A percentile compares a stretch with the other conserved stretches of the same genome.
Evolutionary conservation across 1,140 invertebrate genomes (phyloP).

Genomic region (Plectrocnemia conspersa): DNA sequence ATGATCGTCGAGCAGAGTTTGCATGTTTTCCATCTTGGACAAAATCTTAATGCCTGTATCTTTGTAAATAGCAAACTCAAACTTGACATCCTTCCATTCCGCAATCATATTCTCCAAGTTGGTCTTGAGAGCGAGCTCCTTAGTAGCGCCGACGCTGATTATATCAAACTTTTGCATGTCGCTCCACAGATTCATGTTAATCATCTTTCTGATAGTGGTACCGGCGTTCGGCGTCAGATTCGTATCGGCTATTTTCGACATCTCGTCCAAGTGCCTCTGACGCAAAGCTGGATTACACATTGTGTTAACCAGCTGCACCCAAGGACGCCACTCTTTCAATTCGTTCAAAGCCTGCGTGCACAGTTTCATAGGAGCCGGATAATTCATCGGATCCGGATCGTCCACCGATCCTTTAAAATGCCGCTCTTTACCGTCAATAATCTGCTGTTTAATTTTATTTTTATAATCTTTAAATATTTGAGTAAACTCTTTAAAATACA

Average conservation of each 20-base stretch:
- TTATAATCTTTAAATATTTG: conserved; percentile 79
- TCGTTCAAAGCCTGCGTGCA: conserved; percentile 64
- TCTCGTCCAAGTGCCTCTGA: conserved; percentile 88
- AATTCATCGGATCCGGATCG: conserved; percentile 68
- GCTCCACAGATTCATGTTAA: conserved; percentile 67
- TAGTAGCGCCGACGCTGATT: conserved; percentile 84
- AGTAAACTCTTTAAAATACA: conserved; percentile 67
- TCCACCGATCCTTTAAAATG: conserved; percentile 66
- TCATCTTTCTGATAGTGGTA: conserved; percentile 77
- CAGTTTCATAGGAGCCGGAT: conserved; percentile 73
- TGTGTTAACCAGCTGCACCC: conserved; percentile 73
- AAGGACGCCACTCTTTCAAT: conserved; percentile 75
- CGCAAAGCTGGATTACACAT: conserved; percentile 83
- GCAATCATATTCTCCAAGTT: conserved; percentile 76
- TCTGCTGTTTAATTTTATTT: conserved; percentile 71
- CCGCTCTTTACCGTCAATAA: conserved; percentile 59
- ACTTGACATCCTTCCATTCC: conserved; percentile 78
- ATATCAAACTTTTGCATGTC: conserved; percentile 77
- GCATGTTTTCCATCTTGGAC: conserved; percentile 78
- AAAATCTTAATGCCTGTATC: conserved; percentile 77
- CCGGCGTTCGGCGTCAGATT: conserved; percentile 83
- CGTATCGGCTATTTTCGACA: conserved; percentile 76
- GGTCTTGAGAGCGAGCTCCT: conserved; percentile 77
- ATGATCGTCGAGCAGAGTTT: conserved; percentile 82
- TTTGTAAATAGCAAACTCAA: conserved; percentile 68